Conservation (phyloP, 2,113 vertebrate genomes). For the Austrofundulus limnaeus region DNA sequence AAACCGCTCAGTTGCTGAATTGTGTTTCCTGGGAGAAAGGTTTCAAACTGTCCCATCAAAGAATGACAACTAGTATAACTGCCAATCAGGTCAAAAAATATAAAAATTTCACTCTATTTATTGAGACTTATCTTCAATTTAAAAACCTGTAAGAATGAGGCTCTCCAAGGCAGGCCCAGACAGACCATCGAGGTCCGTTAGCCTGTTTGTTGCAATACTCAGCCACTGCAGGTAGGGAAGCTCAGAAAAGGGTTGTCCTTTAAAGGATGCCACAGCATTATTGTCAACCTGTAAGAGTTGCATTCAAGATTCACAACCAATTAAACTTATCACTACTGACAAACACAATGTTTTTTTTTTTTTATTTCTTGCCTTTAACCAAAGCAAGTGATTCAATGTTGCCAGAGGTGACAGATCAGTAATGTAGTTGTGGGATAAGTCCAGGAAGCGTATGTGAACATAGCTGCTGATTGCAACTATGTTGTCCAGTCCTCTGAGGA, state of each 20-base stretch:
- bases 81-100: too few relatives aligned
- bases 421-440: conserved; percentile 88
- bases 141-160: conserved; percentile 87
- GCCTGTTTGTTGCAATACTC: conserved; percentile 84
- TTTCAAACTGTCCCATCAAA: conserved; percentile 1
- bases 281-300: conserved; percentile 69
- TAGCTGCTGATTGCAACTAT: conserved; percentile 81
- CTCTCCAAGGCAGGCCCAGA: conserved; percentile 80
- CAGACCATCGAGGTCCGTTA: conserved; percentile 81
- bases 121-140: neutral
- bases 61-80: neutral
- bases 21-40: conserved; percentile 79
- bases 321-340: neutral
- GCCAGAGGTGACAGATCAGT: conserved; percentile 84
- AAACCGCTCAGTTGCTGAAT: conserved; percentile 78
- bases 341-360: neutral
- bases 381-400: conserved; percentile 86
- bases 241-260: conserved; percentile 77
- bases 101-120: neutral
- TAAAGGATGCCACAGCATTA: conserved; percentile 77
- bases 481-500: conserved; percentile 82
- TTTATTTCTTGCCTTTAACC: conserved; percentile 81
- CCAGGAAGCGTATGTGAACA: conserved; percentile 89
- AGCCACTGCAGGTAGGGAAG: conserved; percentile 87
- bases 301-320: neutral